Evolutionary conservation across 2,797 vertebrate species (phyloP), one percentile per base, ranked within the genome.

Genomic region (Champsocephalus esox): DNA sequence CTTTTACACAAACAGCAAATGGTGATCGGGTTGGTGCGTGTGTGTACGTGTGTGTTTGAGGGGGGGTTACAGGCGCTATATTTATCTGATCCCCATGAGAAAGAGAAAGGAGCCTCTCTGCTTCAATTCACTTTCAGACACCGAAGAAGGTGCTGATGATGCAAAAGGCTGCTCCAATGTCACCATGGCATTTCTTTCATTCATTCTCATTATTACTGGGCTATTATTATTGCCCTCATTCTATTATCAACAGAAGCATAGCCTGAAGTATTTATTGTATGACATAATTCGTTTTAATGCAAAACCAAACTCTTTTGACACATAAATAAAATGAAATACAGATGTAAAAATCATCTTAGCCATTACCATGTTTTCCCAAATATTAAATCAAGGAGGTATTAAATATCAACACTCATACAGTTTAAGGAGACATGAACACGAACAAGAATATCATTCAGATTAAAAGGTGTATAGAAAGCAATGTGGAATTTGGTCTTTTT

Each of bases 1-100:
- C 95, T 96, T 96, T 95, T 96, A 96, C 96, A 96, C 96, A 96
- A 96, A 97, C 96, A 97, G 95, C 97, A 97, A 97, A 97, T 96
- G 92, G 92, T 88, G 90, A 85, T 73, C 55, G 61, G 59, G 65
- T 66, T 59, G n/a, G 58, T 32, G 45, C 32, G 70, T 56, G 48
- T 45, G 70, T 21, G 46, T 28, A 62, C 67, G 56, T 10, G 58
- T 62, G 65, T 19, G 54, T 14, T 50, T 11, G 76, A 12, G 90
- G 89, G 81, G 90, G 92, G 89, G 71, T 90, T 91, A 91, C 90
- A 81, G 63, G 88, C 81, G 89, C 97, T 99, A 99, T 96, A 95
- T 98, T 96, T 99, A 98, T 96, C 95, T 85, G 94, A 94, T 96
- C 94, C 96, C 94, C 96, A 95, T 97, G 97, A 97, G 97, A 99